Conservation (phyloP, 2,113 vertebrate genomes). For the Chiloscyllium plagiosum region DNA sequence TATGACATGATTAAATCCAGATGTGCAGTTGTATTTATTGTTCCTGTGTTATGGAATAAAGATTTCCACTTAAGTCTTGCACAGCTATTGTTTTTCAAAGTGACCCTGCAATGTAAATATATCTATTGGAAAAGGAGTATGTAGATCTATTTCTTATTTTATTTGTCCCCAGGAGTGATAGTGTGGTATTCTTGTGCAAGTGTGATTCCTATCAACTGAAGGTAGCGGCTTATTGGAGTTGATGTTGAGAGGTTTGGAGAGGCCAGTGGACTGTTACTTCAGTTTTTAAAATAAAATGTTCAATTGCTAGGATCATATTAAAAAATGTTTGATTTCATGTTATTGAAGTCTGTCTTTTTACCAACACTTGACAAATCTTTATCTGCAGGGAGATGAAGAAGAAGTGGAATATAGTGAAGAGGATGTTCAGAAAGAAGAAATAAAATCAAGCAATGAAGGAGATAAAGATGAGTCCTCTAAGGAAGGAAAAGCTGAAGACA, state of each 20-base stretch:
- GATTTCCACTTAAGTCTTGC: neutral
- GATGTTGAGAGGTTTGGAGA: constrained; percentile 41
- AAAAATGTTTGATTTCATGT: constrained; percentile 35
- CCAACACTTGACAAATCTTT: neutral
- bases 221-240: neutral
- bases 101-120: neutral
- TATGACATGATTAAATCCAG: neutral
- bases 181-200: neutral
- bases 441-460: constrained; percentile 57
- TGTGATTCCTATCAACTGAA: neutral
- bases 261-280: constrained; percentile 42
- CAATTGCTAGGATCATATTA: constrained; percentile 40
- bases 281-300: constrained; percentile 44
- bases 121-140: neutral
- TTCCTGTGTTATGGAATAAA: neutral
- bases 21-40: neutral
- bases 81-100: neutral
- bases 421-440: constrained; percentile 65
- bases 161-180: neutral
- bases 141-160: neutral
- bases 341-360: neutral
- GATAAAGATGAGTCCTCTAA: constrained; percentile 46
- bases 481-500: constrained; percentile 67
- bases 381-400: constrained; percentile 51
- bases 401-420: constrained; percentile 77